Percentiles rank a stretch among this genome's conserved stretches.
These are phyloP conservation scores for Poicephalus gulielmi DNA, from an alignment of 2,113 vertebrate genomes.

Conservation along the genomic window DNA sequence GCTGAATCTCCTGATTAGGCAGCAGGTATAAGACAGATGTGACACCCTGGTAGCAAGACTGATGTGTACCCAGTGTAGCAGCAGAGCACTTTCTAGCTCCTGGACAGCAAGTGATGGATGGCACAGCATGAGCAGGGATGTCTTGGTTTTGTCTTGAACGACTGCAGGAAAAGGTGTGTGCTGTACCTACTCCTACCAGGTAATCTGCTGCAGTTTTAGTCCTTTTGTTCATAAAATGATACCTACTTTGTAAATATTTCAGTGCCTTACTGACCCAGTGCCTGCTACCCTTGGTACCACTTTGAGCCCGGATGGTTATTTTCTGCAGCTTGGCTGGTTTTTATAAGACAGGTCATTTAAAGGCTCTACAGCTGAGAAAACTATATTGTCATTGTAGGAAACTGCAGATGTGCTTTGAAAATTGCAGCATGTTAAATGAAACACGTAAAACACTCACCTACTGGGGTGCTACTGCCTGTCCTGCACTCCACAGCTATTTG, in stretches of 20 bases:
- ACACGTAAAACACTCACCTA: background rate
- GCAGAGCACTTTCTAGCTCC: background rate
- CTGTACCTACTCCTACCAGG: background rate
- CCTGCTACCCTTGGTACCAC: background rate
- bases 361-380: background rate
- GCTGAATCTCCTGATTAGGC: background rate
- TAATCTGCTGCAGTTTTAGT: background rate
- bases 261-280: accelerated
- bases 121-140: background rate
- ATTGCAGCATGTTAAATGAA: background rate
- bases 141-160: accelerated
- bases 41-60: accelerated
- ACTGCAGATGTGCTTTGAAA: constrained; percentile 23
- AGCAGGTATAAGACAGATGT: background rate
- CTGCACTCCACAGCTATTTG: background rate
- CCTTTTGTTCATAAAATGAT: background rate
- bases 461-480: accelerated
- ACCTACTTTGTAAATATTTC: background rate
- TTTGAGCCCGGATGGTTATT: background rate
- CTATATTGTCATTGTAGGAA: background rate
- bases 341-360: background rate
- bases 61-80: accelerated
- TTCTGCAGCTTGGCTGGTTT: background rate
- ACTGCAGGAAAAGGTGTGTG: background rate
- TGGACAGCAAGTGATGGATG: background rate